Base-by-base conservation (phyloP, 2,797 vertebrate genomes). In the Rhynchonycteris naso region DNA sequence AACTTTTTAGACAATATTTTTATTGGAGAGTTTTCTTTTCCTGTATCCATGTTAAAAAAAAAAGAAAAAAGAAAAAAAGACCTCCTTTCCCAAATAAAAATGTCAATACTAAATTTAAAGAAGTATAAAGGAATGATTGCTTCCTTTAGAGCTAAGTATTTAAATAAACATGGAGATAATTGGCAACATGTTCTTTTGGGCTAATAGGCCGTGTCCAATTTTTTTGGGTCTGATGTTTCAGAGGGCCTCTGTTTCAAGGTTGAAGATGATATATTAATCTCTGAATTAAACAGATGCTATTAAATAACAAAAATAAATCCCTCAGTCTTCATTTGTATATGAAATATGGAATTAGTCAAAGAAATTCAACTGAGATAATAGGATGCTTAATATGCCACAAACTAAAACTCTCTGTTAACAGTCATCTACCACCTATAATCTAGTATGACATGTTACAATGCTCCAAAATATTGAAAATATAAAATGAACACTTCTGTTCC, bases 1-100 rank as follows among this genome's bases (percentile, higher is more conserved):
- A 97, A 97, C 97, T 97, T 97, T 97, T 97, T 97, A 97, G 97
- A 97, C 97, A 97, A 97, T 97, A 97, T 97, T 97, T 97, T 97
- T 97, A 97, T 97, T 97, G 97, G 95, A 97, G 97, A 97, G 91
- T 97, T 97, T 97, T 97, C 97, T 97, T 97, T 97, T 97, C 97
- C 97, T 97, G 97, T 97, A 97, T 97, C 96, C 97, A 97, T 97
- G 97, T 97, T 95, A 79, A 95, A 90, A 93, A 90, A 90, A 79
- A 91, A 91, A 75, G 91, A 93, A 91, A 93, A 26, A 61, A 92
- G 92, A 89, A 88, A 97, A 97, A 97, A 96, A 96, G 88, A 96
- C 88, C 95, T 96, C 96, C 96, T 96, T 97, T 96, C 96, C 97
- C 95, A 94, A 97, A 97, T 97, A 97, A 97, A 97, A 97, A 97